phyloP scores from a whole-genome alignment of 2,797 vertebrate genomes.

The Lepilemur ruficaudatus region DNA sequence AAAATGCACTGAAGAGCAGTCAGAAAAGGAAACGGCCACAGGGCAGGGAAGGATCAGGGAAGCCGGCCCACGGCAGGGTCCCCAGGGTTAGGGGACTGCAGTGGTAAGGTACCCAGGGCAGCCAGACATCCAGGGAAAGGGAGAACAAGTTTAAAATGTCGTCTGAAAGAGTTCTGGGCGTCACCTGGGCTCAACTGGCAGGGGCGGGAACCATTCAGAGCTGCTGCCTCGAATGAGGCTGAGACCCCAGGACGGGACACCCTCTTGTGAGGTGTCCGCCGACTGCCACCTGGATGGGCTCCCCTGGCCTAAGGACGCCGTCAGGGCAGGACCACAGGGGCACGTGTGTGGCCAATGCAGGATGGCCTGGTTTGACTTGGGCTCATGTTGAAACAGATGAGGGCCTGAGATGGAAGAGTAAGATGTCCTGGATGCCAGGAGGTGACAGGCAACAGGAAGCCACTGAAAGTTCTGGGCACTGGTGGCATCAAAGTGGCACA shows the following conservation, averaged over 20 bases:
- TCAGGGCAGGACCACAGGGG: accelerated
- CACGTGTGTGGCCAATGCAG: background rate
- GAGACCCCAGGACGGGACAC: background rate
- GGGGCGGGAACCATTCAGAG: background rate
- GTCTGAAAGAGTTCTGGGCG: background rate
- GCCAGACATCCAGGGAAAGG: background rate
- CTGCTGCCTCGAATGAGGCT: too few relatives aligned
- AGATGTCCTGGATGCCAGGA: background rate
- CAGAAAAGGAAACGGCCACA: background rate
- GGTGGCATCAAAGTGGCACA: too few relatives aligned
- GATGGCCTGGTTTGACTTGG: background rate
- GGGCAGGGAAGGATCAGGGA: background rate
- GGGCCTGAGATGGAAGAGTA: background rate
- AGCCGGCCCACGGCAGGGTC: background rate
- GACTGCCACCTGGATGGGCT: background rate
- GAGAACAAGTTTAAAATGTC: background rate
- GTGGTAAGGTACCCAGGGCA: background rate
- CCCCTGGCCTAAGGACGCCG: background rate
- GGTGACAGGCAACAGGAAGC: background rate
- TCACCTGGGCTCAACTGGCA: background rate
- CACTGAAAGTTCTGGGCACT: too few relatives aligned
- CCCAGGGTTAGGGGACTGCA: background rate
- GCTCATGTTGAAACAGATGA: background rate
- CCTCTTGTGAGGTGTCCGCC: background rate
- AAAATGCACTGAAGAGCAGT: accelerated